Evolutionary conservation across 2,113 vertebrate genomes (phyloP).

Genomic region (Odocoileus hemionus): DNA sequence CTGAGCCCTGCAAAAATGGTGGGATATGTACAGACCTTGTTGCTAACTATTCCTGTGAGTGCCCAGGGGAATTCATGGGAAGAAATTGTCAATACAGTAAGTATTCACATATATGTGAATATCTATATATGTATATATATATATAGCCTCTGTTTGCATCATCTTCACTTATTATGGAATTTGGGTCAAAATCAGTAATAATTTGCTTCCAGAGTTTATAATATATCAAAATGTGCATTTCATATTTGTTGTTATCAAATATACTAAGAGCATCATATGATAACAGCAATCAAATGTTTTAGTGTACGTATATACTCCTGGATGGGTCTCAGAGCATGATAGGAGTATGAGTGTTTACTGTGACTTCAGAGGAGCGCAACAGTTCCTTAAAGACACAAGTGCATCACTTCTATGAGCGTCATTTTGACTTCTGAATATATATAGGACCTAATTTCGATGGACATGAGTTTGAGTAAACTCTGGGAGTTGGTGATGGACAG

Average conservation of each 20-base stretch:
- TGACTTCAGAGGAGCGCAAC: background rate
- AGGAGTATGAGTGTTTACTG: background rate
- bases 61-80: constrained; percentile 98
- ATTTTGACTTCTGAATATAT: background rate
- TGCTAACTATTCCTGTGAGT: constrained; percentile 98
- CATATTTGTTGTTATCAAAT: background rate
- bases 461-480: too few species aligned
- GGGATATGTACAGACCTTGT: constrained; percentile 96
- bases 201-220: background rate
- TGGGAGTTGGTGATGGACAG: too few species aligned
- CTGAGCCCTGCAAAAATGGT: constrained; percentile 94
- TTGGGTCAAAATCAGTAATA: background rate
- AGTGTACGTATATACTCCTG: background rate
- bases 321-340: background rate
- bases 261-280: too few species aligned
- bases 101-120: constrained; percentile 61
- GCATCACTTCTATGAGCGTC: background rate
- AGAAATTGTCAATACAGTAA: constrained; percentile 98
- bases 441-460: background rate
- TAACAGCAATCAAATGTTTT: background rate
- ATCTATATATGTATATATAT: background rate
- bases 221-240: background rate
- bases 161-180: background rate
- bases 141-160: background rate
- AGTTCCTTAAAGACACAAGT: background rate